These are phyloP conservation scores for Oreochromis tanganicae DNA, from an alignment of 2,113 vertebrate species.

Conservation along the genomic window DNA sequence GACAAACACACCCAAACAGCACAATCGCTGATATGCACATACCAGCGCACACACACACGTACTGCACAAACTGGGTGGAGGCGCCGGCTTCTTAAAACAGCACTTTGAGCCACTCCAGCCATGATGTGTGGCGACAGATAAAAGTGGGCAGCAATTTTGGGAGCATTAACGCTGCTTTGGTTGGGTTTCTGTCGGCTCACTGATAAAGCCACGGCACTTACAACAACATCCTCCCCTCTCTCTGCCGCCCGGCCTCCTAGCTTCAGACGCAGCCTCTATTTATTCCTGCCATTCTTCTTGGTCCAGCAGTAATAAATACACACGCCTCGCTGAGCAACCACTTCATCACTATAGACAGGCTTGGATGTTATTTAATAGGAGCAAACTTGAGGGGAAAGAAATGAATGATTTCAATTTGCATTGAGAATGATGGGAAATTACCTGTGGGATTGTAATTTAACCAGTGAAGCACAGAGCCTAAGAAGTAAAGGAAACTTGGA, in stretches of 20 bases:
- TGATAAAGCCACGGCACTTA: conserved; percentile 56
- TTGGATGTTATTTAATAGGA: background rate
- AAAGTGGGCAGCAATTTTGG: conserved; percentile 36
- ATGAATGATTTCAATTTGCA: background rate
- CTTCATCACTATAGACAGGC: background rate
- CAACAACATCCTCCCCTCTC: conserved; percentile 57
- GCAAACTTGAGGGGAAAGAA: background rate
- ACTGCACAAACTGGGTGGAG: conserved; percentile 1
- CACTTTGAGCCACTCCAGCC: background rate
- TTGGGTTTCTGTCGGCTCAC: conserved; percentile 32
- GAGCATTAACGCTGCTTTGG: conserved; percentile 43
- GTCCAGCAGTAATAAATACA: conserved; percentile 26
- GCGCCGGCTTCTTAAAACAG: background rate
- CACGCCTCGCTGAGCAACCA: background rate
- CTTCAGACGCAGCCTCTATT: conserved; percentile 29
- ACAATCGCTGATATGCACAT: background rate
- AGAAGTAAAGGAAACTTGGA: background rate
- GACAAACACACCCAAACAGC: conserved; percentile 30
- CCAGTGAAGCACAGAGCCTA: background rate
- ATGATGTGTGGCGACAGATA: conserved; percentile 45
- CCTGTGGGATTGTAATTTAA: background rate
- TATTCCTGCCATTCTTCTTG: conserved; percentile 64
- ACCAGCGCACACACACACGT: background rate
- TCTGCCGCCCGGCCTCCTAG: background rate
- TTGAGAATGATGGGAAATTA: background rate